A percentile compares a stretch with the other conserved stretches of the same genome.
phyloP scores from a whole-genome alignment of 2,888 invertebrate genomes.

The Sarcophaga subvicina region DNA sequence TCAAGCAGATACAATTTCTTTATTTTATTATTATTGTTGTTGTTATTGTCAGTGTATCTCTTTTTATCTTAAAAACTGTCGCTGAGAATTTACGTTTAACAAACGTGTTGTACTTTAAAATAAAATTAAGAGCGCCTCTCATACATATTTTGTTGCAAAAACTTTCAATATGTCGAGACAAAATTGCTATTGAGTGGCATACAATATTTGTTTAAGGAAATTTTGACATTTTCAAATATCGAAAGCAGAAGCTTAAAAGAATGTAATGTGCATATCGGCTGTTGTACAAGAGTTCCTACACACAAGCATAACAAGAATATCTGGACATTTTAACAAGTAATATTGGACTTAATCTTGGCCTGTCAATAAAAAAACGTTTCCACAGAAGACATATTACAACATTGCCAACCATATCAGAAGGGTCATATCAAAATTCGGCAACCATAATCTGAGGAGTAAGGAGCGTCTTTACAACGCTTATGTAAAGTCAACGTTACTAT shows the following conservation, averaged over 20 bases:
- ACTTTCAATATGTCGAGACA: slow-evolving; percentile 25
- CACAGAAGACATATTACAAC: no score
- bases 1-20: slow-evolving; percentile 35
- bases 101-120: slow-evolving; percentile 60
- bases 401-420: no score
- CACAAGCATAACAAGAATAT: no score
- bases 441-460: no score
- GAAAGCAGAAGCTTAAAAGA: slow-evolving; percentile 35
- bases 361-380: no score
- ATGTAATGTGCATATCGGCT: background rate
- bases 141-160: slow-evolving; percentile 23
- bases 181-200: background rate
- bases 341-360: no score
- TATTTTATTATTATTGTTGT: slow-evolving; percentile 30
- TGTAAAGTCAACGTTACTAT: no score
- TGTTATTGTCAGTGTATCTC: slow-evolving; percentile 27
- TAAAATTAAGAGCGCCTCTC: slow-evolving; percentile 56
- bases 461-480: no score
- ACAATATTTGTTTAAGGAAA: background rate
- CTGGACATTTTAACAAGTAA: no score
- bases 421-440: no score
- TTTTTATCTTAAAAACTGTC: slow-evolving; percentile 65
- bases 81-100: slow-evolving; percentile 57
- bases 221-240: background rate
- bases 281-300: no score